These are phyloP conservation scores for Pediacus dermestoides DNA, from an alignment of 2,888 invertebrate genomes.

Conservation along the genomic window DNA sequence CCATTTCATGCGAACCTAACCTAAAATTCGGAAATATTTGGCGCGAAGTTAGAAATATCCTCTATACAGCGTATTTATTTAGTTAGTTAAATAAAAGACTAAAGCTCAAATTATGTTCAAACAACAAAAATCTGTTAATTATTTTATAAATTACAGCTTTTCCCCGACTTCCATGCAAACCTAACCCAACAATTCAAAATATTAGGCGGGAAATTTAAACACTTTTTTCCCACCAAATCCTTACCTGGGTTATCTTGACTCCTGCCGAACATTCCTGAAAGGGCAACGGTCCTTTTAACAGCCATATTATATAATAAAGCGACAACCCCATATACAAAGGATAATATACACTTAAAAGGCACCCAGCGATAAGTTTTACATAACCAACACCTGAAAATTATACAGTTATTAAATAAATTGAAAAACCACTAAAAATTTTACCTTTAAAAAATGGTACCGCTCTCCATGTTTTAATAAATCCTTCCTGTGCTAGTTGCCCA, in stretches of 20 bases:
- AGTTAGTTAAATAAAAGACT: no score
- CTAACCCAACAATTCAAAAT: no score
- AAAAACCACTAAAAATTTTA: conserved; percentile 34
- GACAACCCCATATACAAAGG: conserved; percentile 58
- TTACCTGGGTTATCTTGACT: conserved; percentile 49
- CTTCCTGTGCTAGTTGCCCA: conserved; percentile 64
- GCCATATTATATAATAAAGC: conserved; percentile 56
- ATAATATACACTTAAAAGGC: conserved; percentile 55
- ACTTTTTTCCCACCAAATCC: no score
- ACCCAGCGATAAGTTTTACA: conserved; percentile 56
- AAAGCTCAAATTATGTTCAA: no score
- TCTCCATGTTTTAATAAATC: conserved; percentile 62
- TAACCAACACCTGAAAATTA: conserved; percentile 59
- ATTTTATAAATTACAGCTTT: no score
- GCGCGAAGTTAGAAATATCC: no score
- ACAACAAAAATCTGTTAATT: no score
- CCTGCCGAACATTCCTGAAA: conserved; percentile 54
- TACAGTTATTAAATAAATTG: conserved; percentile 4
- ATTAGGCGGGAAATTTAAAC: no score
- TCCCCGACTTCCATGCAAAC: no score
- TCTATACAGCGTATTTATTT: no score
- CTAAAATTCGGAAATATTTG: no score
- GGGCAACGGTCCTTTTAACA: conserved; percentile 55
- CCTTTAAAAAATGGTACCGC: conserved; percentile 66
- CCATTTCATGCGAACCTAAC: no score